A percentile compares a stretch with the other conserved stretches of the same genome.
Conservation (phyloP, 2,888 invertebrate species). For the Aphidoletes aphidimyza region DNA sequence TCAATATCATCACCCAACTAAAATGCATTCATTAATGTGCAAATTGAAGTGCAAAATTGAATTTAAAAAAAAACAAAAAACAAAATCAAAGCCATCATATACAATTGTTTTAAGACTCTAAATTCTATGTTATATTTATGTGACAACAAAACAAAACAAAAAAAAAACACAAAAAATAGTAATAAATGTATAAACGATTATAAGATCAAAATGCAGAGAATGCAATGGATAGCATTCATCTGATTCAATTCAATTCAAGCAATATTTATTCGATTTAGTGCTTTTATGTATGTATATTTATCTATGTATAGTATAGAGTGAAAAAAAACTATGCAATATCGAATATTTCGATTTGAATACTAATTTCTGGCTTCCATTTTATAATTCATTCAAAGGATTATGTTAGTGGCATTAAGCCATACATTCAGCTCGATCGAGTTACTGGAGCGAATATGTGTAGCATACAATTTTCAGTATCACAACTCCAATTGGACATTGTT, state of each 20-base stretch:
- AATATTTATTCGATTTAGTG: slow-evolving; percentile 51
- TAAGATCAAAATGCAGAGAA: no score
- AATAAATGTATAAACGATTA: no score
- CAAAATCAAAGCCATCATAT: neutral
- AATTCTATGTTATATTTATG: neutral
- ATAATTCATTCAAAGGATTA: slow-evolving; percentile 19
- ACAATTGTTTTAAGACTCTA: neutral
- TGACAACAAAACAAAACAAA: neutral
- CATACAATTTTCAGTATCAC: neutral
- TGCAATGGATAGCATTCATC: neutral
- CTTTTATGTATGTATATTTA: slow-evolving; percentile 34
- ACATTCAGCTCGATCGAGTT: neutral
- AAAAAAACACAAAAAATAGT: neutral
- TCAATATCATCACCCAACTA: no score
- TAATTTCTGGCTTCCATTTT: slow-evolving; percentile 34
- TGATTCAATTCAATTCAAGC: slow-evolving; percentile 20
- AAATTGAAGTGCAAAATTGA: neutral
- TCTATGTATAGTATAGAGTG: neutral
- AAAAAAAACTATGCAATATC: slow-evolving; percentile 7
- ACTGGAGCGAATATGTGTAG: neutral
- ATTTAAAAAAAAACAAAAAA: neutral
- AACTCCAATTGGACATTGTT: no score
- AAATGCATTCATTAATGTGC: no score
- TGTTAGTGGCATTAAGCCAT: neutral
- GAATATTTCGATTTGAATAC: slow-evolving; percentile 49